A percentile compares a stretch with the other conserved stretches of the same genome.
Conservation (phyloP, 2,797 vertebrate species). For the Sitta carolinensis region DNA sequence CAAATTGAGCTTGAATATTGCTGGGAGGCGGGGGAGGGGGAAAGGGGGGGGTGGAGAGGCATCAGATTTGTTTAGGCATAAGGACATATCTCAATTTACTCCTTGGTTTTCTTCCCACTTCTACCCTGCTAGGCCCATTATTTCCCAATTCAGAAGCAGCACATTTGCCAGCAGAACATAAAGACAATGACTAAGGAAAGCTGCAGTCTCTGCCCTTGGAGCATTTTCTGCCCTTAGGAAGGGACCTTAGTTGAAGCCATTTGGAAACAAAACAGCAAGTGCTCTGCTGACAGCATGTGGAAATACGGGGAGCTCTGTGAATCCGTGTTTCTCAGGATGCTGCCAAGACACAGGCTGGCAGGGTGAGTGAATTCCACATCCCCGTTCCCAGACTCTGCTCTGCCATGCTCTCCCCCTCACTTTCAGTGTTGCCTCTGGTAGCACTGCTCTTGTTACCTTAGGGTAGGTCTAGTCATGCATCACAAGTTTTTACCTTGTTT, state of each 20-base stretch:
- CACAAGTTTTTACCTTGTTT: not conserved
- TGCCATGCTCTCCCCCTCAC: not conserved
- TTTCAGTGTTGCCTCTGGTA: not conserved
- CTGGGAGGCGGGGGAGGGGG: not conserved
- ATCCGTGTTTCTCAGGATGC: not conserved
- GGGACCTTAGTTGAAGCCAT: not conserved
- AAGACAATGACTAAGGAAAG: not conserved
- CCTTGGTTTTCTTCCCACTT: constrained; percentile 9
- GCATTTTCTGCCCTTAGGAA: not conserved
- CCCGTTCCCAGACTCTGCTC: not conserved
- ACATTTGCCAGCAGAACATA: constrained; percentile 31
- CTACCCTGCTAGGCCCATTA: not conserved
- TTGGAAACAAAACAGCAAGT: constrained; percentile 23
- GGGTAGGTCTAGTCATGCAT: not conserved
- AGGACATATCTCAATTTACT: constrained; percentile 11
- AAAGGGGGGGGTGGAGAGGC: not conserved
- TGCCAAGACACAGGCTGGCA: not conserved
- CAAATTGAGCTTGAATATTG: not conserved
- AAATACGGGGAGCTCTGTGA: not conserved
- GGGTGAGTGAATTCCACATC: not conserved
- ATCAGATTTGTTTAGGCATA: constrained; percentile 15
- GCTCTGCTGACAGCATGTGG: not conserved
- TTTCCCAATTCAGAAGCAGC: constrained; percentile 30
- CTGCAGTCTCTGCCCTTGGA: constrained; percentile 26
- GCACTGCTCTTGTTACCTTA: not conserved